Percentiles rank a stretch among this genome's conserved stretches.
These are phyloP conservation scores for Dendrocincla fuliginosa DNA, from an alignment of 2,797 vertebrate genomes.

Conservation along the genomic window DNA sequence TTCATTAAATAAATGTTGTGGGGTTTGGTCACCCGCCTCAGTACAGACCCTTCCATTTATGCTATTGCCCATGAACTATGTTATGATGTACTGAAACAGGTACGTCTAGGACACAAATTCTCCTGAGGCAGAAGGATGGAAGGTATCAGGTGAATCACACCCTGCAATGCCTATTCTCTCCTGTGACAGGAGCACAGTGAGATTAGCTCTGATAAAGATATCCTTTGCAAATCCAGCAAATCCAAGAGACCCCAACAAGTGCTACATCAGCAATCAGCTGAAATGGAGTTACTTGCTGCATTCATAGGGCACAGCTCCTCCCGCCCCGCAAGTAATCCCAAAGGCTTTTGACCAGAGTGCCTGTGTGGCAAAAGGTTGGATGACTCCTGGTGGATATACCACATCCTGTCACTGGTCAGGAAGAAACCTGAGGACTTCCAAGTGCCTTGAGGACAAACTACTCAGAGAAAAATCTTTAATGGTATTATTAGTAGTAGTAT, in stretches of 20 bases:
- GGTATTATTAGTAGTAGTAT: neutral
- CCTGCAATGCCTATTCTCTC: neutral
- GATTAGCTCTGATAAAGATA: neutral
- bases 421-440: slow-evolving; percentile 16
- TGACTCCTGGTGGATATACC: neutral
- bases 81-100: neutral
- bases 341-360: neutral
- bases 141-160: neutral
- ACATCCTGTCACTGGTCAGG: slow-evolving; percentile 29
- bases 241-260: neutral
- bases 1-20: neutral
- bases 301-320: neutral
- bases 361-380: neutral
- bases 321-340: neutral
- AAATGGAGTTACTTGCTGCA: neutral
- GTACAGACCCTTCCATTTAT: neutral
- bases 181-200: neutral
- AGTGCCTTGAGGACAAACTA: slow-evolving; percentile 1
- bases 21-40: neutral
- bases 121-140: neutral
- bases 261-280: neutral
- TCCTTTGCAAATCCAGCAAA: neutral
- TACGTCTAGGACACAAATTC: neutral
- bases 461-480: slow-evolving; percentile 17
- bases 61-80: neutral